A percentile compares a stretch with the other conserved stretches of the same genome.
phyloP scores from a whole-genome alignment of 1,140 invertebrate species.

The Pseudomyrmex sp. region DNA sequence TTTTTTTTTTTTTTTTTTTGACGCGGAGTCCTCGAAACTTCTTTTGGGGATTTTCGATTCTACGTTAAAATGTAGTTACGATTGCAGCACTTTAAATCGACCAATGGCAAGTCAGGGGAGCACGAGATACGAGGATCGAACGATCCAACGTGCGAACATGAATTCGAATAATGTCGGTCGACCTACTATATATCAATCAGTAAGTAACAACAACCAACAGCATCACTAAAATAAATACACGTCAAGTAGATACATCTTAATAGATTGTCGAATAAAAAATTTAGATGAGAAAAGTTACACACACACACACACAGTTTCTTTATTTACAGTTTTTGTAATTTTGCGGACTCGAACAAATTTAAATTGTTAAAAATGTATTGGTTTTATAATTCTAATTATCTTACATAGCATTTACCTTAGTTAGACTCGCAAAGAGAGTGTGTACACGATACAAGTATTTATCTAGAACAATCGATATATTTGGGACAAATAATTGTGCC shows the following conservation, averaged over 20 bases:
- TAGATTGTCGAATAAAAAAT: slow-evolving; percentile 23
- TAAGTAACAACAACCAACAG: slow-evolving; percentile 78
- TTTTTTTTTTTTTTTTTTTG: background rate
- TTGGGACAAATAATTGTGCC: slow-evolving; percentile 23
- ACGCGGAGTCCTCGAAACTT: slow-evolving; percentile 75
- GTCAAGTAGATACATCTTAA: background rate
- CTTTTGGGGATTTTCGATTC: slow-evolving; percentile 48
- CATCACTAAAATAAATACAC: slow-evolving; percentile 36
- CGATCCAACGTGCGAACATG: slow-evolving; percentile 89
- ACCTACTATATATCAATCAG: slow-evolving; percentile 82
- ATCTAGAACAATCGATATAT: slow-evolving; percentile 16
- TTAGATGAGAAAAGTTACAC: too few species aligned
- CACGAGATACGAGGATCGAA: slow-evolving; percentile 96
- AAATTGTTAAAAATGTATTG: too few species aligned
- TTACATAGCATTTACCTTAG: slow-evolving; percentile 8
- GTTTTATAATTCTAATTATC: too few species aligned
- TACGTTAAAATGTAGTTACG: slow-evolving; percentile 82
- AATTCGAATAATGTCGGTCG: slow-evolving; percentile 86
- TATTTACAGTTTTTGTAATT: too few species aligned
- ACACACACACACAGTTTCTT: too few species aligned
- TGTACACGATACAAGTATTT: slow-evolving; percentile 6
- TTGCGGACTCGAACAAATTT: too few species aligned
- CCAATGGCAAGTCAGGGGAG: slow-evolving; percentile 98
- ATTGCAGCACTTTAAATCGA: slow-evolving; percentile 94
- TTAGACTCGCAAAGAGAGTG: slow-evolving; percentile 16